Conservation (phyloP, 2,888 invertebrate species). For the Hemithea aestivaria region DNA sequence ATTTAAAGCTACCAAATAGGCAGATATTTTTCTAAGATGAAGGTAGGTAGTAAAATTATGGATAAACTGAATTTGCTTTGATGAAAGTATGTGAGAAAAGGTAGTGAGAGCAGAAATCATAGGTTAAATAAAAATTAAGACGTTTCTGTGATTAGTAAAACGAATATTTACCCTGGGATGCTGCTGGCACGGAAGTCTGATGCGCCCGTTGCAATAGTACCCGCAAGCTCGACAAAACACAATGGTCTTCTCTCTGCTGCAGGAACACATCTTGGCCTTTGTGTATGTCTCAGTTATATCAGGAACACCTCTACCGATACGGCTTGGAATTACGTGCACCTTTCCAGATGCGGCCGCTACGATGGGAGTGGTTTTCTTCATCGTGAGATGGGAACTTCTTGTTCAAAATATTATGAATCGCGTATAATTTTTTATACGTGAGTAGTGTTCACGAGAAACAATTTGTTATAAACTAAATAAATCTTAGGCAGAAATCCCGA, state of each 20-base stretch:
- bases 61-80: too few species aligned
- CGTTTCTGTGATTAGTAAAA: not conserved
- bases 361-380: constrained; percentile 52
- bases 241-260: constrained; percentile 58
- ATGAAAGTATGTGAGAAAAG: too few species aligned
- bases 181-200: constrained; percentile 58
- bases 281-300: constrained; percentile 43
- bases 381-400: constrained; percentile 16
- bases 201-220: constrained; percentile 65
- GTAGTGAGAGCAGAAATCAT: too few species aligned
- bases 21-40: too few species aligned
- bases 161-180: constrained; percentile 60
- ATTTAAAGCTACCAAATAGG: too few species aligned
- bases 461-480: too few species aligned
- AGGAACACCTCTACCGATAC: constrained; percentile 64
- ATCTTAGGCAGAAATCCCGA: too few species aligned
- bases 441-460: too few species aligned
- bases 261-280: constrained; percentile 56
- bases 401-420: too few species aligned
- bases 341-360: constrained; percentile 62
- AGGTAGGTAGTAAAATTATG: too few species aligned
- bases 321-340: constrained; percentile 40
- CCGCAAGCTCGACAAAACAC: constrained; percentile 71
- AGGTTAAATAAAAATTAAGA: constrained; percentile 7
- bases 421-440: too few species aligned